These are phyloP conservation scores for Notiomystis cincta DNA, from an alignment of 2,113 vertebrate species.

Conservation along the genomic window DNA sequence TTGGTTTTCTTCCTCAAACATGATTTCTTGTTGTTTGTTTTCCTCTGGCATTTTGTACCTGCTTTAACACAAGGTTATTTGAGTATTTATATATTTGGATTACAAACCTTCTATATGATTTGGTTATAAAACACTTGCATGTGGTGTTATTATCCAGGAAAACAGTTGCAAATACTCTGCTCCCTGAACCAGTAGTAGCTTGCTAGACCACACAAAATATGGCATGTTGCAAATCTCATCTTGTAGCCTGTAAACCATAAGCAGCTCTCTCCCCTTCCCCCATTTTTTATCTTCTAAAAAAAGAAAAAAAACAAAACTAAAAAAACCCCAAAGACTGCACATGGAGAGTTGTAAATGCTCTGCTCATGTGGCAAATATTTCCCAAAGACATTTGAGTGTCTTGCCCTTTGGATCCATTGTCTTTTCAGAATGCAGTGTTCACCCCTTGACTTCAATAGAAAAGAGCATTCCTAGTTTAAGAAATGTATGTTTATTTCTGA, in stretches of 20 bases:
- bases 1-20: background rate
- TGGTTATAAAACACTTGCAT: background rate
- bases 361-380: background rate
- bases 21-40: conserved; percentile 14
- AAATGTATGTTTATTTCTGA: background rate
- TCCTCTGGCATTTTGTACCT: conserved; percentile 12
- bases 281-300: conserved; percentile 6
- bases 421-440: background rate
- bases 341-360: background rate
- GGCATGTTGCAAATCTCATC: conserved; percentile 41
- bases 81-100: conserved; percentile 4
- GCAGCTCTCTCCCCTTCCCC: background rate
- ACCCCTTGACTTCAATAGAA: background rate
- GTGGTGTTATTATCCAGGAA: background rate
- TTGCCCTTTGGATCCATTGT: background rate
- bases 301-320: background rate
- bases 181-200: conserved; percentile 47
- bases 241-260: conserved; percentile 37
- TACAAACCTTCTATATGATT: background rate
- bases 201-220: conserved; percentile 48
- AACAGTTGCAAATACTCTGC: conserved; percentile 54
- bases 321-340: background rate
- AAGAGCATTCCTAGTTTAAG: background rate
- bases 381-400: background rate
- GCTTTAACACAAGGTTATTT: background rate